Base-by-base conservation (phyloP, 2,888 invertebrate species). In the Gortyna flavago region DNA sequence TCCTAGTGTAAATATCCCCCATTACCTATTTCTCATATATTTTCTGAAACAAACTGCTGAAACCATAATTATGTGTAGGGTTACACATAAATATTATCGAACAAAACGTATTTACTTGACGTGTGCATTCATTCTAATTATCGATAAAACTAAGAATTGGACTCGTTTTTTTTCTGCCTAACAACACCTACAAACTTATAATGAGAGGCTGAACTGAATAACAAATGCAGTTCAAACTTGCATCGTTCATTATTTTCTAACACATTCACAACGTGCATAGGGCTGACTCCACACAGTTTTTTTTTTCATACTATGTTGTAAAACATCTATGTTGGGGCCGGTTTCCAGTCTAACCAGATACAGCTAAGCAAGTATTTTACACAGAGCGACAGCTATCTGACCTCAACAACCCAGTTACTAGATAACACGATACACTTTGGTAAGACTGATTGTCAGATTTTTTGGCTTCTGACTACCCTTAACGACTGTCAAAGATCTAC, bases 211-310 rank as follows among this genome's bases (percentile, higher is more conserved):
- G 61, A 62, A 71, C 18, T 59, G 16, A 59, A 32, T 57, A 76
- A 76, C 59, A 65, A 69, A 44, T 32, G 44, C 67, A 59, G 54
- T 65, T 79, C 5, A 54, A 79, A 76, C 65, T 81, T 72, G 44
- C 51, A 41, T 35, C 75, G 54, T 76, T 76, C 54, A 69, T 76
- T 69, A 80, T 44, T 35, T 29, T 62, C 29, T 32, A 68, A 72
- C 41, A 59, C 29, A 38, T 51, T 29, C 61, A 68, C 6, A 11
- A 57, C 38, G 32, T 29, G 61, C 8, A 59, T 25, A 66, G 61
- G 62, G 70, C 6, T 68, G 44, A 18, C 35, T 35, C 11, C 57
- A n/a, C 25, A 9, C 13, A 18, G 41, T 41, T 41, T 72, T 35
- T 35, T n/a, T 54, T 54, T 11, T 11, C 25, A 11, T 3, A 51